Base-by-base conservation (phyloP, 2,113 vertebrate genomes). In the Notiomystis cincta region DNA sequence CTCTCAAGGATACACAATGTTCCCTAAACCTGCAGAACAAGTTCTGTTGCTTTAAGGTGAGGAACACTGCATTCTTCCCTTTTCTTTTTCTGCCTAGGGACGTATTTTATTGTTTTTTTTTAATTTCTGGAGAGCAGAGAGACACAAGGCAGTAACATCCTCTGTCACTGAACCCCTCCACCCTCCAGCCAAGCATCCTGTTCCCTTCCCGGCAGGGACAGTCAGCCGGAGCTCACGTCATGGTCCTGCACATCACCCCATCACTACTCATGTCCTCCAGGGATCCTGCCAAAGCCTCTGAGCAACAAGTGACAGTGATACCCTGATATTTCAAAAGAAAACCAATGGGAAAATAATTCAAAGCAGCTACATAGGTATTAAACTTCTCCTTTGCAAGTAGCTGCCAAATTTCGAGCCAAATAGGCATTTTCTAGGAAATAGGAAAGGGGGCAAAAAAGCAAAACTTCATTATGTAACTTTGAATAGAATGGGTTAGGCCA, bases 391-490 rank as follows among this genome's bases (percentile, higher is more conserved):
- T 40, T 1, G 2, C 48, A 67, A 44, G 37, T 18, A 67, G 70
- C 72, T 71, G 86, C 72, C 90, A 94, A 60, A 84, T 89, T 94
- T 96, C 64, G 71, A 79, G 86, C 6, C 6, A 48, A 78, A 75
- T 61, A 48, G 67, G 33, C 33, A 14, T 92, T 93, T 95, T 72
- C 60, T 87, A 76, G 90, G 9, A 2, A 30, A 47, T 67, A 83
- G 84, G 67, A 67, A 71, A 62, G 11, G 21, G 50, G 30, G 1
- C 4, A 16, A 22, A 71, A 64, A 80, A 48, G 6, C 31, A 72
- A 87, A 53, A 33, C n/a, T 89, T 83, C n/a, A 81, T 93, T 87
- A 90, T 78, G 86, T 77, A 71, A 88, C 64, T 90, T 80, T 62
- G 48, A 93, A 83, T 31, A 87, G 73, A 90, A 75, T 3, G 24